A percentile compares a stretch with the other conserved stretches of the same genome.
These are phyloP conservation scores for Gymnobelideus leadbeateri DNA, from an alignment of 2,113 vertebrate species.

Conservation along the genomic window DNA sequence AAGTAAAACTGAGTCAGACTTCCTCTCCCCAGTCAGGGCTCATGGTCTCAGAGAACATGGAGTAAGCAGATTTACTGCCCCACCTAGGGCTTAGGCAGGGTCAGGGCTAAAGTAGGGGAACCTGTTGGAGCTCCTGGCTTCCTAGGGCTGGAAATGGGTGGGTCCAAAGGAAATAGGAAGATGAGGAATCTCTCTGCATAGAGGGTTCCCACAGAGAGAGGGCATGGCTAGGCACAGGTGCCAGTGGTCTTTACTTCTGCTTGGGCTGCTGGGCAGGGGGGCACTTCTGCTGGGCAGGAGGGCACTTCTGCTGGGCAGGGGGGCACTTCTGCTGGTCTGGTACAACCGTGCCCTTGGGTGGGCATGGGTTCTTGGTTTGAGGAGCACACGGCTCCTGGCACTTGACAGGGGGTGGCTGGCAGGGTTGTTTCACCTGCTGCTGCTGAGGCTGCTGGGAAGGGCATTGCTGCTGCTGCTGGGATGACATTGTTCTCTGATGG, in stretches of 20 bases:
- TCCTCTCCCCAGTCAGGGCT: background rate
- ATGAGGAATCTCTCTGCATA: background rate
- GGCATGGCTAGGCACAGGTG: background rate
- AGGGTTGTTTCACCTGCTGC: constrained; percentile 70
- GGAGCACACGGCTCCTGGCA: constrained; percentile 48
- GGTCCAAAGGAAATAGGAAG: background rate
- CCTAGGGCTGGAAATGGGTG: background rate
- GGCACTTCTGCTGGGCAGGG: constrained; percentile 10
- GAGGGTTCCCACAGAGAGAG: background rate
- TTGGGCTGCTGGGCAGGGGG: constrained; percentile 51
- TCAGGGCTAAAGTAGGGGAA: background rate
- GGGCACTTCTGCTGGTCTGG: constrained; percentile 54
- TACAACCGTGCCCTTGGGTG: constrained; percentile 3
- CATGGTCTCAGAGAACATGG: background rate
- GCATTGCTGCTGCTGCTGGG: constrained; percentile 48
- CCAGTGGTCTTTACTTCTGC: constrained; percentile 45
- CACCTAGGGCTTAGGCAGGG: background rate
- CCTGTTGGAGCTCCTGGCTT: background rate
- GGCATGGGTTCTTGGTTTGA: constrained; percentile 60
- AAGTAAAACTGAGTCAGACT: background rate
- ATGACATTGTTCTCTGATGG: constrained; percentile 50
- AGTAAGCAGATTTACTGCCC: background rate
- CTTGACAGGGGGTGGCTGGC: constrained; percentile 53
- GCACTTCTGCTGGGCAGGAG: constrained; percentile 26
- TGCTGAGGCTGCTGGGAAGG: constrained; percentile 46